Evolutionary conservation across 1,140 invertebrate species (phyloP), one percentile per base, ranked within the genome.

Genomic region (Leptinotarsa texana): DNA sequence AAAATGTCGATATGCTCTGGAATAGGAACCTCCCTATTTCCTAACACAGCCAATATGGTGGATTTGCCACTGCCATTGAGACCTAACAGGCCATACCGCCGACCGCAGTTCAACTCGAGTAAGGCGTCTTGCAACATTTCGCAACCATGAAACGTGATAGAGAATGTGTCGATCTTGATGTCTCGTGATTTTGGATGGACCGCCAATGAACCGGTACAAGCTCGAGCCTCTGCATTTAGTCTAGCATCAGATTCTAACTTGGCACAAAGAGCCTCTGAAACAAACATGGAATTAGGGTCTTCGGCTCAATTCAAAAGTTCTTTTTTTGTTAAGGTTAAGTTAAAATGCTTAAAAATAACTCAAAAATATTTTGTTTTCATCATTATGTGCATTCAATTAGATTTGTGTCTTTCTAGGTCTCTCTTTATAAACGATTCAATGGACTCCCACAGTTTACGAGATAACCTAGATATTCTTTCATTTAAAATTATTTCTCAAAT

Each of bases 1-100:
- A 98, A 99, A 82, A 99, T 99, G 88, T 99, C 98, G 79, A 99
- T 96, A 83, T 97, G 94, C 17, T 97, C 93, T 17, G 97, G 98
- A 77, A 99, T 96, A 3, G 97, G 96, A 21, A 99, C 93, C 88
- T 99, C 98, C 42, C 78, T 91, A 77, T 95, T 94, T 74, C 96
- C 97, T 66, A 99, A 86, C 4, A 95, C 95, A 24, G 96, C 90
- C 75, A 99, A 87, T 74, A 99, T 85, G 8, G 97, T 97, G 3
- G 97, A 98, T 86, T 98, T 98, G 90, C 97, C 98, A 86, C 95
- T 96, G 73, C 98, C 98, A 88, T 99, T 99, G 2, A 95, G 87
- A 74, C 98, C 98, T 80, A 99, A 92, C 1, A 99, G 88, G 80
- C 98, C 98, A 86, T 99, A 99, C 79, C 98, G 90, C 80, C 97